These are phyloP conservation scores for Ophiodon elongatus DNA, from an alignment of 2,113 vertebrate species.

Conservation along the genomic window DNA sequence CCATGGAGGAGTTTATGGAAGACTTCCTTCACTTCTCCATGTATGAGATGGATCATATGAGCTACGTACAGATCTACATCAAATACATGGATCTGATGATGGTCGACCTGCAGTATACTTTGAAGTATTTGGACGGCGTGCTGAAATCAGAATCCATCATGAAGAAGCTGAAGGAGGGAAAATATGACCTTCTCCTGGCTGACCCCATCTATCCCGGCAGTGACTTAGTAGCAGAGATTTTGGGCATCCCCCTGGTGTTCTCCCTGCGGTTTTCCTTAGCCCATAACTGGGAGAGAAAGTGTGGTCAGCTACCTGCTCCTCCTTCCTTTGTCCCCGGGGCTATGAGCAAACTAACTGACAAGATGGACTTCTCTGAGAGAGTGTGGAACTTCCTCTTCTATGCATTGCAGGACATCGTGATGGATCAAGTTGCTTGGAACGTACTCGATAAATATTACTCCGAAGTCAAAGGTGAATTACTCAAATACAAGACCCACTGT, in stretches of 20 bases:
- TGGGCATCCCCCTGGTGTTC: slow-evolving; percentile 77
- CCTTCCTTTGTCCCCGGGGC: slow-evolving; percentile 79
- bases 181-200: slow-evolving; percentile 78
- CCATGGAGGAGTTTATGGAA: slow-evolving; percentile 50
- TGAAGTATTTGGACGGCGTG: slow-evolving; percentile 69
- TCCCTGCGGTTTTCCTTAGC: slow-evolving; percentile 73
- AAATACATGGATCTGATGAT: slow-evolving; percentile 38
- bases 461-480: slow-evolving; percentile 76
- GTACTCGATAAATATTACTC: slow-evolving; percentile 77
- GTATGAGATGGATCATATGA: slow-evolving; percentile 72
- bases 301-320: slow-evolving; percentile 79
- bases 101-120: background rate
- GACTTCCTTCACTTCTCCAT: slow-evolving; percentile 66
- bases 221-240: slow-evolving; percentile 78
- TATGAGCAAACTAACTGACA: slow-evolving; percentile 79
- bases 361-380: slow-evolving; percentile 82
- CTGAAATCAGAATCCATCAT: slow-evolving; percentile 73
- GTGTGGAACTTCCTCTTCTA: slow-evolving; percentile 75
- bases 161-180: slow-evolving; percentile 68
- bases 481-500: background rate
- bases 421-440: slow-evolving; percentile 5
- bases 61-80: slow-evolving; percentile 50
- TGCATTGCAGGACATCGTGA: slow-evolving; percentile 63
- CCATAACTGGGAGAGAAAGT: slow-evolving; percentile 71
- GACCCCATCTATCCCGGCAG: slow-evolving; percentile 74